Conservation (phyloP, 2,888 invertebrate genomes). For the Aporophyla lueneburgensis region DNA sequence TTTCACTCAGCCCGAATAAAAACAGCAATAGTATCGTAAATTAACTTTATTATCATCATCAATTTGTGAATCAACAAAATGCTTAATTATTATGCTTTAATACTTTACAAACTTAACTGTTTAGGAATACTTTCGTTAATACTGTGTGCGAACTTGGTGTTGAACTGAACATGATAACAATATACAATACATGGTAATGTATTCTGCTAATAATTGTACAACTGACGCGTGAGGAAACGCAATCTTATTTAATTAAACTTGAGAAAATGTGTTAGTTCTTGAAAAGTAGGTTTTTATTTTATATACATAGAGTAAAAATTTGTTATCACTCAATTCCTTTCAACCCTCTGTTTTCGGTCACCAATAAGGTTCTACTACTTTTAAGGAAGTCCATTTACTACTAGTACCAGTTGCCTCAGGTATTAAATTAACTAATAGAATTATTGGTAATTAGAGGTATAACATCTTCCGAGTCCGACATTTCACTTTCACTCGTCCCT, state of each 20-base stretch:
- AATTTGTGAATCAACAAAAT: slow-evolving; percentile 26
- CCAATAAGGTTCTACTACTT: slow-evolving; percentile 19
- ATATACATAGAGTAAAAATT: not conserved
- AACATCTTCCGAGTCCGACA: slow-evolving; percentile 80
- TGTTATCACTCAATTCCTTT: slow-evolving; percentile 25
- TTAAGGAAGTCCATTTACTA: not conserved
- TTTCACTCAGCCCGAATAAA: slow-evolving; percentile 49
- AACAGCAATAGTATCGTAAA: slow-evolving; percentile 20
- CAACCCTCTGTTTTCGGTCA: slow-evolving; percentile 6
- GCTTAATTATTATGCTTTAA: slow-evolving; percentile 18
- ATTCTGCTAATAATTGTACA: slow-evolving; percentile 29
- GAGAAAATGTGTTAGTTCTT: not conserved
- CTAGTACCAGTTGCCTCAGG: slow-evolving; percentile 4
- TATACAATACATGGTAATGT: slow-evolving; percentile 37
- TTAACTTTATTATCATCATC: slow-evolving; percentile 45
- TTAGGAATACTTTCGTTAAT: slow-evolving; percentile 47
- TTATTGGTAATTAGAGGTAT: slow-evolving; percentile 82
- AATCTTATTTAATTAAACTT: slow-evolving; percentile 11
- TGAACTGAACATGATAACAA: slow-evolving; percentile 2
- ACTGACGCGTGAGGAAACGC: slow-evolving; percentile 15
- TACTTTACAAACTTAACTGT: slow-evolving; percentile 44
- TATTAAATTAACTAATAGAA: slow-evolving; percentile 66
- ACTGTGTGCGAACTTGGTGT: slow-evolving; percentile 8
- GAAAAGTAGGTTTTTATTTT: not conserved
- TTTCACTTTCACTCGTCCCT: slow-evolving; percentile 85